Base-by-base conservation (phyloP, 2,113 vertebrate species). In the Epinephelus moara region DNA sequence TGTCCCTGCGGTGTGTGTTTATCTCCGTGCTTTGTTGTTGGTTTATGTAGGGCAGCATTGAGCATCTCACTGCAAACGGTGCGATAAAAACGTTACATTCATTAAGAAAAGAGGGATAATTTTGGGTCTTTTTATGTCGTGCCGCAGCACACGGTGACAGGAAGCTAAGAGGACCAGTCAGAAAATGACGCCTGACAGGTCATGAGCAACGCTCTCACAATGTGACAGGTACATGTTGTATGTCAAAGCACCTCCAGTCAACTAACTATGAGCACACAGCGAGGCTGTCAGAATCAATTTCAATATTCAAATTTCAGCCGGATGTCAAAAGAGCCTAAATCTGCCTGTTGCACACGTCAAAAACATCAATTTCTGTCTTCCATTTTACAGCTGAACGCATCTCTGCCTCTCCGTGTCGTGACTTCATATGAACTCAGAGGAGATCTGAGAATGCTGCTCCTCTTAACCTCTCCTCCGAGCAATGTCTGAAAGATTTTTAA, bases 21-120 rank as follows among this genome's bases (percentile, higher is more conserved):
- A 76, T 84, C 62, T 70, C 57, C 1, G 4, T 47, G 17, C 66
- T 80, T 75, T 42, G 40, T 64, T 80, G 75, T 62, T 77, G 70
- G 45, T 84, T 84, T 37, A 63, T 75, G 30, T 49, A 45, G 27
- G 27, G 61, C 52, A 60, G 61, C 33, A 64, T 72, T 49, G 52
- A 70, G 59, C 56, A 62, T 79, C 63, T 70, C 5, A 56, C 53
- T 53, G 69, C 30, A 63, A 30, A 15, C 12, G 6, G 11, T 52
- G 72, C 0, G 1, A 57, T 33, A 40, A 52, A 78, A 13, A 60
- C 49, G 53, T 50, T 3, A 25, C 47, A 55, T 30, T 15, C 1
- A n/a, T 63, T 60, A 21, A 27, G 14, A 23, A 18, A 75, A 53
- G 42, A 27, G 21, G n/a, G 47, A 13, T 0, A 3, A 63, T 67